These are phyloP conservation scores for Aphelocoma coerulescens DNA, from an alignment of 2,113 vertebrate species.

Conservation along the genomic window DNA sequence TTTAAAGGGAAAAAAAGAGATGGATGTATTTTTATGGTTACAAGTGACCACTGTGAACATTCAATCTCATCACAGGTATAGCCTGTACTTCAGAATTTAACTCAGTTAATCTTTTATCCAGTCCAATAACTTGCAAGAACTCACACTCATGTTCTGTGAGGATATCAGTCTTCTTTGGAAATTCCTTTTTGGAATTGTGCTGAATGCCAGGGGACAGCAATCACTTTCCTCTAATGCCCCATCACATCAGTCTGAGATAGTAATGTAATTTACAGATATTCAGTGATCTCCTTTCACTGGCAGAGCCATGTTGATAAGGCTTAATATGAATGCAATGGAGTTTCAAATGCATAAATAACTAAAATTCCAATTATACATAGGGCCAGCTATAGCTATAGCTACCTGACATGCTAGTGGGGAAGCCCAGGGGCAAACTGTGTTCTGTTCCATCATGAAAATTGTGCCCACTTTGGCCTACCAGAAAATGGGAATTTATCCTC, in stretches of 20 bases:
- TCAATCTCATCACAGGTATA: neutral
- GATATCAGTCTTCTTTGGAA: neutral
- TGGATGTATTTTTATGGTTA: neutral
- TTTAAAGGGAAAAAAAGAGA: neutral
- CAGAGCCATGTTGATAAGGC: neutral
- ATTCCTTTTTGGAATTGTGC: neutral
- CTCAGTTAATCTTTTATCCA: neutral
- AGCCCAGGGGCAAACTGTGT: neutral
- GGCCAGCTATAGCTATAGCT: neutral
- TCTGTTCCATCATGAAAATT: neutral
- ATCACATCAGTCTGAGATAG: neutral
- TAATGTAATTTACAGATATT: neutral
- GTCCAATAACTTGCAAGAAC: neutral
- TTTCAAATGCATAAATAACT: neutral
- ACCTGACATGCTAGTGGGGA: neutral
- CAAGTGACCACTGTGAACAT: neutral
- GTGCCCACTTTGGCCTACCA: neutral
- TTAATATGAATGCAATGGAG: neutral
- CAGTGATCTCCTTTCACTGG: neutral
- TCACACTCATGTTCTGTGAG: neutral
- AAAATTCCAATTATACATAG: neutral
- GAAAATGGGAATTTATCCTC: neutral
- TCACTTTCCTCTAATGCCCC: neutral
- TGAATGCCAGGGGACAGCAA: neutral
- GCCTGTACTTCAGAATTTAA: neutral